Evolutionary conservation across 2,888 invertebrate genomes (phyloP).

Genomic region (Dynastes hyllus): DNA sequence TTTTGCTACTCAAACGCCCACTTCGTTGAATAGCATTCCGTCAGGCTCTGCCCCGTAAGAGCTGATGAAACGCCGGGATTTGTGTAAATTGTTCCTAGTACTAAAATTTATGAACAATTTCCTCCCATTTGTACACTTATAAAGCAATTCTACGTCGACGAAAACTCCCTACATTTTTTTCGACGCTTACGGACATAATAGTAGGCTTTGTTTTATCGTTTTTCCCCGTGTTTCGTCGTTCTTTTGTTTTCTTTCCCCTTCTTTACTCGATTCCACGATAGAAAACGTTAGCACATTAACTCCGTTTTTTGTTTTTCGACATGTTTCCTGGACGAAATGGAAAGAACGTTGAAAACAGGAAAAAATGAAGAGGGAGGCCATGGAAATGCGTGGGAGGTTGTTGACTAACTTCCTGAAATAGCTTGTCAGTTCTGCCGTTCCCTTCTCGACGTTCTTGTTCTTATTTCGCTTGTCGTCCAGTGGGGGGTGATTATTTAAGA

Average conservation of each 20-base stretch:
- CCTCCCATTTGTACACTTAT: constrained; percentile 39
- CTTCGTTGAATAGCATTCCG: constrained; percentile 29
- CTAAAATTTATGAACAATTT: constrained; percentile 45
- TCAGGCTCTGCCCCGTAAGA: neutral
- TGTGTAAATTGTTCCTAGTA: constrained; percentile 28
- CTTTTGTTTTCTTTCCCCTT: neutral
- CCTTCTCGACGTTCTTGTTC: neutral
- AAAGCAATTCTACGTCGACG: constrained; percentile 33
- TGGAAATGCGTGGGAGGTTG: neutral
- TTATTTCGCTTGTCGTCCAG: neutral
- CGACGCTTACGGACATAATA: neutral
- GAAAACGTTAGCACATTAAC: neutral
- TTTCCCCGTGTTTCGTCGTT: neutral
- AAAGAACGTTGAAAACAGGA: neutral
- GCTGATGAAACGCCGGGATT: constrained; percentile 34
- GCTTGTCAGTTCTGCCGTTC: neutral
- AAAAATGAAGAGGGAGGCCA: neutral
- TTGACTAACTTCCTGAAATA: neutral
- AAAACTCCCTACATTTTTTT: neutral
- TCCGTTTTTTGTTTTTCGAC: neutral
- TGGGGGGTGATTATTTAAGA: neutral
- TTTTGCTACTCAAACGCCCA: neutral
- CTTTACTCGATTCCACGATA: neutral
- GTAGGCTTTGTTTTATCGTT: constrained; percentile 34
- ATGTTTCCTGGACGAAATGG: neutral